Evolutionary conservation across 2,888 invertebrate genomes (phyloP).

Genomic region (Neoascia interrupta): DNA sequence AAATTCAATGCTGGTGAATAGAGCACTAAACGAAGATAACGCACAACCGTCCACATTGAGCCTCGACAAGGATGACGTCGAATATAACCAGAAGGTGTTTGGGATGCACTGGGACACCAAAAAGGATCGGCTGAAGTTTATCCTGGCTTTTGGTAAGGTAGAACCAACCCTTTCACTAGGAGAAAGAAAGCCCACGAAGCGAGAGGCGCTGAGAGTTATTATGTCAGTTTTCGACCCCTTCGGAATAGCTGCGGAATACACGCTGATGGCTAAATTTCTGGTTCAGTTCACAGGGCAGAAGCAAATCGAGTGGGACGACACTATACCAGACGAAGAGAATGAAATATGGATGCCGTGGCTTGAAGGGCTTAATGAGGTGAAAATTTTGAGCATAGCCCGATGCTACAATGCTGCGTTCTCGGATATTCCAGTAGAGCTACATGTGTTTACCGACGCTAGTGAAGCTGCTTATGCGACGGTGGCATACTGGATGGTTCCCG

Average conservation of each 20-base stretch:
- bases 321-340: background rate
- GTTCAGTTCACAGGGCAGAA: background rate
- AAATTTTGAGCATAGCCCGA: no score
- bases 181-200: background rate
- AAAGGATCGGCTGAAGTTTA: background rate
- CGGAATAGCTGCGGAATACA: slow-evolving; percentile 6
- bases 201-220: no score
- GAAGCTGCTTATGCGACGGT: background rate
- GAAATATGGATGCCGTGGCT: background rate
- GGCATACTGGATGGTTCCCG: slow-evolving; percentile 7
- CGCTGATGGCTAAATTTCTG: slow-evolving; percentile 2
- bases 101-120: slow-evolving; percentile 5
- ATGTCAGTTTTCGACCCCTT: no score
- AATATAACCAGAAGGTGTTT: slow-evolving; percentile 1
- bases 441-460: slow-evolving; percentile 1
- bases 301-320: background rate
- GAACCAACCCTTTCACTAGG: background rate
- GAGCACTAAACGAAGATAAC: background rate
- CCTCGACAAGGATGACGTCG: background rate
- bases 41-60: background rate
- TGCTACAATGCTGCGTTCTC: no score
- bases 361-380: background rate
- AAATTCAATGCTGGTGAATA: slow-evolving; percentile 6
- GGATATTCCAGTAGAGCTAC: no score
- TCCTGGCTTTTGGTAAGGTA: background rate